Percentiles rank a stretch among this genome's conserved stretches.
These are phyloP conservation scores for Aegotheles bennettii DNA, from an alignment of 2,113 vertebrate species.

Conservation along the genomic window DNA sequence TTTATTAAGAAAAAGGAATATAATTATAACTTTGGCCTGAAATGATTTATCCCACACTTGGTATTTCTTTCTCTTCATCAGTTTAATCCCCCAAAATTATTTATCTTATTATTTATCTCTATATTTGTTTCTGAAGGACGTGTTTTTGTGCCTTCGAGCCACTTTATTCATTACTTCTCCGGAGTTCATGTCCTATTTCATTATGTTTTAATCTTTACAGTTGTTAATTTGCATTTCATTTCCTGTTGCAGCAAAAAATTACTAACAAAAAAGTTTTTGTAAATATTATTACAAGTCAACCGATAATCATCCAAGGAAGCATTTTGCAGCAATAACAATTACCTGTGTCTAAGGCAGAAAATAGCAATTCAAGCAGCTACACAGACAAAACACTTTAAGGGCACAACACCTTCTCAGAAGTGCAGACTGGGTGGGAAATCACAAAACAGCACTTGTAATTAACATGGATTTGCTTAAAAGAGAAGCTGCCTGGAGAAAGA, in stretches of 20 bases:
- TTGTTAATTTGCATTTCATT: slow-evolving; percentile 77
- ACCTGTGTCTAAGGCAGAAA: not conserved
- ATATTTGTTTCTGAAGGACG: slow-evolving; percentile 59
- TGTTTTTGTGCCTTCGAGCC: slow-evolving; percentile 55
- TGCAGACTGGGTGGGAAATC: not conserved
- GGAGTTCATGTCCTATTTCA: slow-evolving; percentile 68
- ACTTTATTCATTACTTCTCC: slow-evolving; percentile 72
- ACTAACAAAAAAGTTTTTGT: slow-evolving; percentile 50
- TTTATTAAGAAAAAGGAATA: slow-evolving; percentile 11
- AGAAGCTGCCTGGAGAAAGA: not conserved
- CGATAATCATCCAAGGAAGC: slow-evolving; percentile 10
- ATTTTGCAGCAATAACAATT: not conserved
- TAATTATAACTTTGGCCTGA: slow-evolving; percentile 30
- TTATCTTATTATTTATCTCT: slow-evolving; percentile 56
- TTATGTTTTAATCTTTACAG: slow-evolving; percentile 71
- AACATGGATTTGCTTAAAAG: not conserved
- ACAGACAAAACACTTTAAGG: not conserved
- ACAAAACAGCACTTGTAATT: not conserved
- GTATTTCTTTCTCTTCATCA: not conserved
- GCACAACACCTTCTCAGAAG: not conserved
- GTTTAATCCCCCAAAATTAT: slow-evolving; percentile 36
- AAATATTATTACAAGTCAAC: slow-evolving; percentile 69
- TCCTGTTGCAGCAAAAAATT: slow-evolving; percentile 25
- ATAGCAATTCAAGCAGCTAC: not conserved
- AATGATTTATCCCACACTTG: not conserved